Evolutionary conservation across 2,113 vertebrate species (phyloP).

Genomic region (Zosterops japonicus): DNA sequence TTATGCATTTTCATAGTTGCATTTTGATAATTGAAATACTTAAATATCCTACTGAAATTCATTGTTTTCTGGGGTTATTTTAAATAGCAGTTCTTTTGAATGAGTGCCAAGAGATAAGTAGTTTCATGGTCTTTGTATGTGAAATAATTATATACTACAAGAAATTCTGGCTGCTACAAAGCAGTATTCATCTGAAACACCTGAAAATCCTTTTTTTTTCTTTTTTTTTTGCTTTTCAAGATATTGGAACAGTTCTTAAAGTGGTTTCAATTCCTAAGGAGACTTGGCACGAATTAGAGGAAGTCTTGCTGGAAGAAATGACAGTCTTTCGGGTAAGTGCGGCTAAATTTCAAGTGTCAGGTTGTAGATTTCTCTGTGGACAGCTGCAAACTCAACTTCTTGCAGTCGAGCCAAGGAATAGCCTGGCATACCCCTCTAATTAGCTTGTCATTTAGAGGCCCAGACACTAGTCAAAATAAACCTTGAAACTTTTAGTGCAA

Average conservation of each 20-base stretch:
- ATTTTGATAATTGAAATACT: not conserved
- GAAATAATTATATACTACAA: not conserved
- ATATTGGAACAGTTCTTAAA: conserved; percentile 93
- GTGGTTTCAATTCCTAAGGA: conserved; percentile 96
- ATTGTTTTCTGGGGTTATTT: not conserved
- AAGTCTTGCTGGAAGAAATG: conserved; percentile 98
- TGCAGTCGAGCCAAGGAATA: conserved; percentile 38
- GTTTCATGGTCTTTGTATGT: not conserved
- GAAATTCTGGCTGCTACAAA: not conserved
- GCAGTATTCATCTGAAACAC: not conserved
- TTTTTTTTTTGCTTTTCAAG: conserved; percentile 66
- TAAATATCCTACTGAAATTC: not conserved
- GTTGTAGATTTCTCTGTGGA: conserved; percentile 49
- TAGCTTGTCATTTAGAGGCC: conserved; percentile 71
- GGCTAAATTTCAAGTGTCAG: conserved; percentile 65
- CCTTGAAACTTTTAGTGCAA: conserved; percentile 47
- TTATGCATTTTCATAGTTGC: not conserved
- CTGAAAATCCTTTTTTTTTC: not conserved
- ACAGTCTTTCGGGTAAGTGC: conserved; percentile 90
- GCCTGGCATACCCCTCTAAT: conserved; percentile 64
- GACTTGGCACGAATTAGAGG: conserved; percentile 97
- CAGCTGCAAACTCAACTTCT: conserved; percentile 56
- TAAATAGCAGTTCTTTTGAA: not conserved
- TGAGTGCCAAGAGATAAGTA: not conserved
- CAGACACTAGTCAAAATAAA: conserved; percentile 77